Percentiles rank a stretch among this genome's conserved stretches.
Conservation (phyloP, 2,888 invertebrate species). For the Clanis bilineata region DNA sequence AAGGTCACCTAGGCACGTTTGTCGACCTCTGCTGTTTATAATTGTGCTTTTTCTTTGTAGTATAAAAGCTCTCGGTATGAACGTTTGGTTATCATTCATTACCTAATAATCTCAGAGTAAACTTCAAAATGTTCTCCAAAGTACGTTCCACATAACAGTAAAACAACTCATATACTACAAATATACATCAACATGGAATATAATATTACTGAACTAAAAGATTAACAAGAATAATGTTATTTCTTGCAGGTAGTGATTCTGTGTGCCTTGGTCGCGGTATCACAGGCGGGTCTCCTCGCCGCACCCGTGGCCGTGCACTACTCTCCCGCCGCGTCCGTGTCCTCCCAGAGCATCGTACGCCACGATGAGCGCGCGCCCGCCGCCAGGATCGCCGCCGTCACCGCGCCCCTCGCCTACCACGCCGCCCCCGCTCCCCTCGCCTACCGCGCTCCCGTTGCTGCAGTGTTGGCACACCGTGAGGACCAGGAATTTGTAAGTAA, state of each 20-base stretch:
- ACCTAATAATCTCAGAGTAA: slow-evolving; percentile 29
- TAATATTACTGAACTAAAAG: neutral
- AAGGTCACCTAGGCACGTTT: slow-evolving; percentile 15
- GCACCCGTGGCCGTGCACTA: slow-evolving; percentile 33
- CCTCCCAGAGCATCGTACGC: slow-evolving; percentile 45
- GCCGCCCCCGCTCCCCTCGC: slow-evolving; percentile 38
- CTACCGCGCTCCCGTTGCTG: slow-evolving; percentile 44
- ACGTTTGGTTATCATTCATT: slow-evolving; percentile 20
- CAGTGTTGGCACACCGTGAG: slow-evolving; percentile 47
- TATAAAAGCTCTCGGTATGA: slow-evolving; percentile 10
- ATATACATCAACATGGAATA: no score
- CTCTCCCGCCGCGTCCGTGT: slow-evolving; percentile 42
- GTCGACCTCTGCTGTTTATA: neutral
- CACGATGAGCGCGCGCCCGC: slow-evolving; percentile 31
- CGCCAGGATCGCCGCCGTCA: slow-evolving; percentile 33
- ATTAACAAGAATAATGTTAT: neutral
- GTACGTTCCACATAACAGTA: neutral
- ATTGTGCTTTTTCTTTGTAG: neutral
- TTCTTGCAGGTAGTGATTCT: slow-evolving; percentile 41
- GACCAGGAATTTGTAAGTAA: slow-evolving; percentile 47
- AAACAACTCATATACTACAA: no score
- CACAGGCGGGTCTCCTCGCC: slow-evolving; percentile 45
- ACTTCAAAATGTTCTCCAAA: neutral
- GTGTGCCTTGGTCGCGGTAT: slow-evolving; percentile 42
- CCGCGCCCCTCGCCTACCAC: slow-evolving; percentile 29